These are phyloP conservation scores for Drosophila suboccidentalis DNA, from an alignment of 2,888 invertebrate genomes.

Conservation along the genomic window DNA sequence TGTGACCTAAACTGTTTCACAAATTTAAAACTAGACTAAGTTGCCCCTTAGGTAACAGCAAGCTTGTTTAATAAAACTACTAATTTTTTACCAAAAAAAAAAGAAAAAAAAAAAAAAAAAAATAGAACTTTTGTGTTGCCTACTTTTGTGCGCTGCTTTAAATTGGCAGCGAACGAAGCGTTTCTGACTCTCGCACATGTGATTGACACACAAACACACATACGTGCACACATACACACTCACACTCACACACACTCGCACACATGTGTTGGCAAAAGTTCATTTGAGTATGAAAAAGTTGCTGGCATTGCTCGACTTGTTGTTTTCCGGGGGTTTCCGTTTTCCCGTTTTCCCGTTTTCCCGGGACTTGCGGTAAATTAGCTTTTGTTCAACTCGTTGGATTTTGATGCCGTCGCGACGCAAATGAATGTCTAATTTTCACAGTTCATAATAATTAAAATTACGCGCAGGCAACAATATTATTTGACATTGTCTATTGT, in stretches of 20 bases:
- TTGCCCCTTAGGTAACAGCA: no score
- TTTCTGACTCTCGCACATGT: slow-evolving; percentile 39
- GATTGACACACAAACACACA: slow-evolving; percentile 23
- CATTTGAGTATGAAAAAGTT: slow-evolving; percentile 56
- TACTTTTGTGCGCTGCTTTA: slow-evolving; percentile 17
- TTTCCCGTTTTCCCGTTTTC: neutral
- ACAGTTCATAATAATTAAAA: slow-evolving; percentile 77
- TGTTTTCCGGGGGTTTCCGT: slow-evolving; percentile 14
- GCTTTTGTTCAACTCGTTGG: slow-evolving; percentile 25
- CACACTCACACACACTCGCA: slow-evolving; percentile 9
- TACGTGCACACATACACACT: slow-evolving; percentile 10
- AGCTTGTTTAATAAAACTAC: no score
- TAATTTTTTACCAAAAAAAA: no score
- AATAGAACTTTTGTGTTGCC: slow-evolving; percentile 24
- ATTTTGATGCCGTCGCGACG: slow-evolving; percentile 11
- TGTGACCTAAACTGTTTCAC: no score
- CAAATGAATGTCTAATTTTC: slow-evolving; percentile 74
- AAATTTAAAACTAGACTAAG: no score
- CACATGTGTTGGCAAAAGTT: slow-evolving; percentile 62
- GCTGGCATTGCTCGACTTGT: slow-evolving; percentile 47
- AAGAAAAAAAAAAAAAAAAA: neutral
- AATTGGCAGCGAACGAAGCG: slow-evolving; percentile 31
- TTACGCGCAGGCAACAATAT: slow-evolving; percentile 63
- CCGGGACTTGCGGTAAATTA: slow-evolving; percentile 43
- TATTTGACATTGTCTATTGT: slow-evolving; percentile 55